phyloP scores from a whole-genome alignment of 2,888 invertebrate species.

The Protophormia terraenovae region DNA sequence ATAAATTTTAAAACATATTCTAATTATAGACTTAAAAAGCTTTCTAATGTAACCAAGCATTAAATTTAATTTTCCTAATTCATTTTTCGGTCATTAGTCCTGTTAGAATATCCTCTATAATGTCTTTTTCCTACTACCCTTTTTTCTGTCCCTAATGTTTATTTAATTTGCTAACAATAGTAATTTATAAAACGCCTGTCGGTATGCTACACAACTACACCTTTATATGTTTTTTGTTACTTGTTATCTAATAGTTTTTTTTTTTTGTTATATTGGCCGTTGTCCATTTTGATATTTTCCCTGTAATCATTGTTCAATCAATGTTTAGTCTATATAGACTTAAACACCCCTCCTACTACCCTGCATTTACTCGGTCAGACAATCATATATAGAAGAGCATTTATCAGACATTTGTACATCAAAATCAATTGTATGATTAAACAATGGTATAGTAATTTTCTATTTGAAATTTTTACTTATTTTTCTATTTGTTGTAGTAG shows the following conservation, averaged over 20 bases:
- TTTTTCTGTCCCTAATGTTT: constrained; percentile 11
- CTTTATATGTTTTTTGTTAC: constrained; percentile 2
- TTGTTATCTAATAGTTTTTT: constrained; percentile 12
- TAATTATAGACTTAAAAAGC: too few species aligned
- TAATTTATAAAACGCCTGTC: constrained; percentile 29
- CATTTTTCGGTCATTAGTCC: too few species aligned
- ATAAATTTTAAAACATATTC: too few species aligned
- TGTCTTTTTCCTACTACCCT: too few species aligned
- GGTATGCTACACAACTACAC: background rate
- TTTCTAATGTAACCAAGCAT: too few species aligned
- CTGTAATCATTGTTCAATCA: constrained; percentile 65
- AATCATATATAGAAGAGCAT: background rate
- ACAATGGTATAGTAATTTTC: constrained; percentile 65
- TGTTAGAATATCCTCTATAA: too few species aligned
- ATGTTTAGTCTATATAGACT: constrained; percentile 31
- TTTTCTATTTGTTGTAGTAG: constrained; percentile 13
- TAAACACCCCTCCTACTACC: constrained; percentile 32
- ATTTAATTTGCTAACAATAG: constrained; percentile 52
- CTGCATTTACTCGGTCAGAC: background rate
- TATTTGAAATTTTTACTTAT: constrained; percentile 13
- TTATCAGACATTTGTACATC: constrained; percentile 41
- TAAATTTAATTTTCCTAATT: too few species aligned
- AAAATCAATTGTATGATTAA: constrained; percentile 62
- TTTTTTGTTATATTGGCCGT: background rate
- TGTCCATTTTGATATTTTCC: constrained; percentile 38